Base-by-base conservation (phyloP, 2,888 invertebrate genomes). In the Tetanocera ferruginea region DNA sequence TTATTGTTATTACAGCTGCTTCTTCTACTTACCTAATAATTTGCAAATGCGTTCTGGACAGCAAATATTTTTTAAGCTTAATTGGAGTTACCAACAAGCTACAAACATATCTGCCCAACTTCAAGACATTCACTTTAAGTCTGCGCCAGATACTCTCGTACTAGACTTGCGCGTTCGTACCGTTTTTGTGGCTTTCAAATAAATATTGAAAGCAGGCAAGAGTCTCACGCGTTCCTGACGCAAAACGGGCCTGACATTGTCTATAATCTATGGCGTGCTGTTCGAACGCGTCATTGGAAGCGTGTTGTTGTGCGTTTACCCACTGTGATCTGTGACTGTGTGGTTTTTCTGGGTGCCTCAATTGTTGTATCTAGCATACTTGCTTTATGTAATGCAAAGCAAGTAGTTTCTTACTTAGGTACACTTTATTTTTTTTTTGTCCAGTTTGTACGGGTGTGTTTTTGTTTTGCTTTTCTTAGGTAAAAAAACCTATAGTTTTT, bases 301-400 rank as follows among this genome's bases (percentile, higher is more conserved):
- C 31, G 3, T 37, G n/a, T n/a, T 28, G 11, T n/a, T 28, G 17
- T 55, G 34, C 71, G 60, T 28, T 67, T 55, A 19, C 78, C 74
- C 64, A 76, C 76, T 75, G 76, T 62, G 78, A 71, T 69, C 57
- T 66, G 76, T 80, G 78, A 78, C 77, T 76, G 14, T 28, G 64
- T 66, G 37, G 23, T 52, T 66, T 72, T 51, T 8, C 34, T 31
- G 55, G 25, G 37, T 19, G 31, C 31, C 57, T n/a, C 62, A 23
- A n/a, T 64, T 23, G 11, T 11, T n/a, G 52, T 60, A 69, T 55
- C 74, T 69, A 69, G 60, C 43, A n/a, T 17, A 51, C 66, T 62
- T 34, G 51, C 57, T 75, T 75, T 78, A 75, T 75, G 78, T 78
- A 76, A 75, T 71, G 73, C 78, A 71, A 55, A 52, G 43, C 57